These are phyloP conservation scores for Aspidiotus destructor DNA, from an alignment of 2,888 invertebrate species.

Conservation along the genomic window DNA sequence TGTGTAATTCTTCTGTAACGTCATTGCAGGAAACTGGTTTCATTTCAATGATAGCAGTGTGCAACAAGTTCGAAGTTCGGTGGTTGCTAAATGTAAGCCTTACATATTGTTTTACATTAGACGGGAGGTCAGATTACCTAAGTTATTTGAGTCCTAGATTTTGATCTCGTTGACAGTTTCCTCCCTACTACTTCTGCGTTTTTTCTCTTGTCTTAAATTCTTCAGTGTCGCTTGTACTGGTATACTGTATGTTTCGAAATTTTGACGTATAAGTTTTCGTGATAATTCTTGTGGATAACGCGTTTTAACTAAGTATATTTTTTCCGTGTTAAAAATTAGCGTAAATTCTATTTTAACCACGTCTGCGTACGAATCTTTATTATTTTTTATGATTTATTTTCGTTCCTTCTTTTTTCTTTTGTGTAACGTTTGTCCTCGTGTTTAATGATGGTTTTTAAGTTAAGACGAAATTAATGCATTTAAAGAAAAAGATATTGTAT, in stretches of 20 bases:
- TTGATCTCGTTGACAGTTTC: conserved; percentile 27
- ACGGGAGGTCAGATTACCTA: conserved; percentile 42
- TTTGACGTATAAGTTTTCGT: not conserved
- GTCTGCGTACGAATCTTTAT: not conserved
- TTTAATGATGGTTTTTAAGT: not conserved
- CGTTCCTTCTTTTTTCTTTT: not conserved
- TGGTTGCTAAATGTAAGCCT: conserved; percentile 68
- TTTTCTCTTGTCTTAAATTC: not conserved
- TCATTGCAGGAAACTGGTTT: conserved; percentile 57
- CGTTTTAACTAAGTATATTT: not conserved
- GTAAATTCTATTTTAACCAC: not conserved
- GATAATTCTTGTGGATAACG: conserved; percentile 1
- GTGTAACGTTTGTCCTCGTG: too few species aligned
- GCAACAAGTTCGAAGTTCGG: conserved; percentile 54
- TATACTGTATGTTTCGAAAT: too few species aligned
- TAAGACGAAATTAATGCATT: conserved; percentile 1
- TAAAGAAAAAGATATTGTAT: not conserved
- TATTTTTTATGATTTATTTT: not conserved
- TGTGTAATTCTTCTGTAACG: conserved; percentile 42
- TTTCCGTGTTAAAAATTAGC: not conserved
- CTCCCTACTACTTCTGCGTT: not conserved
- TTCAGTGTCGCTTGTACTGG: not conserved
- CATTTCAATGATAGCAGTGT: conserved; percentile 80
- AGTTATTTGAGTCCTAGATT: conserved; percentile 28
- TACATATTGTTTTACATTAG: conserved; percentile 78